Evolutionary conservation across 1,140 invertebrate genomes (phyloP).

Genomic region (Euwallacea similis): DNA sequence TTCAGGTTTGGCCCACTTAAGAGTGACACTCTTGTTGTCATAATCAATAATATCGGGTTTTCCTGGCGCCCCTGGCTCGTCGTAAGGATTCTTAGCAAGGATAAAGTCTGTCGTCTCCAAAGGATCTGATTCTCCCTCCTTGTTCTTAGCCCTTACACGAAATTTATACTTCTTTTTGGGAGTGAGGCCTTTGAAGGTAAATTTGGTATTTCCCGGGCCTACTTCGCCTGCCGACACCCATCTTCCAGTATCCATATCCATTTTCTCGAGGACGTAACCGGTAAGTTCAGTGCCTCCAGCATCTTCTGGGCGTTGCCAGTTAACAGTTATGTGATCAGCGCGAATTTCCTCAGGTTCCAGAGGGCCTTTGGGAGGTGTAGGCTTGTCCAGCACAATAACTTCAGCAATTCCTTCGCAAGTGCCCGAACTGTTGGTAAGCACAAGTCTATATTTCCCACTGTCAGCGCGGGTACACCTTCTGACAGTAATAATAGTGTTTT

Average conservation of each 20-base stretch:
- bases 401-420: slow-evolving; percentile 80
- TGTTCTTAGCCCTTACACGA: slow-evolving; percentile 96
- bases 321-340: slow-evolving; percentile 88
- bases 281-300: slow-evolving; percentile 90
- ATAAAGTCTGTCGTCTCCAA: slow-evolving; percentile 87
- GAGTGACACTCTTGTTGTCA: slow-evolving; percentile 84
- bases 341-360: slow-evolving; percentile 85
- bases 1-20: slow-evolving; percentile 88
- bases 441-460: slow-evolving; percentile 87
- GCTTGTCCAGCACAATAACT: slow-evolving; percentile 90
- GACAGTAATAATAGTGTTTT: slow-evolving; percentile 88
- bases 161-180: slow-evolving; percentile 99
- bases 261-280: slow-evolving; percentile 96
- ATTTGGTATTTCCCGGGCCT: slow-evolving; percentile 77
- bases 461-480: slow-evolving; percentile 82
- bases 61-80: slow-evolving; percentile 83
- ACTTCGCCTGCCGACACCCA: slow-evolving; percentile 92
- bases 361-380: slow-evolving; percentile 81
- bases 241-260: slow-evolving; percentile 89
- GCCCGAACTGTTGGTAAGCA: slow-evolving; percentile 82
- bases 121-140: slow-evolving; percentile 96
- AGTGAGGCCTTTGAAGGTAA: slow-evolving; percentile 89
- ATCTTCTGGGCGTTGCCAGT: slow-evolving; percentile 94
- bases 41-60: slow-evolving; percentile 93
- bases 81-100: slow-evolving; percentile 94